Base-by-base conservation (phyloP, 2,113 vertebrate species). In the Brachypodius melanocephalos region DNA sequence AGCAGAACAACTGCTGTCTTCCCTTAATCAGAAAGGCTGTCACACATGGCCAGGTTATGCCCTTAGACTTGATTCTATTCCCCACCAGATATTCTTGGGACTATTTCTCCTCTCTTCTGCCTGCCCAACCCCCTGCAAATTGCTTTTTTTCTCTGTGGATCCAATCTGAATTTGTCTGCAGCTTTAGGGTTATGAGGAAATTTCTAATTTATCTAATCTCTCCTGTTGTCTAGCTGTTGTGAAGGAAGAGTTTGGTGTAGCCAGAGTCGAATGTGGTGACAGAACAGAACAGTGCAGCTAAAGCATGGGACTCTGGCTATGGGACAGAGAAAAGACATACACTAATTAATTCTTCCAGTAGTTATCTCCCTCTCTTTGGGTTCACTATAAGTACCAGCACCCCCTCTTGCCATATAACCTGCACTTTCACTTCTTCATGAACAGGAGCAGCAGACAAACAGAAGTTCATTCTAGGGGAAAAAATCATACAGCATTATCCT, bases 101-200 rank as follows among this genome's bases (percentile, higher is more conserved):
- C 14, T 77, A 11, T 68, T 84, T 54, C 11, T 67, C 25, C 5
- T 65, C 9, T 40, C 11, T 25, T 17, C 8, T 18, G 20, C 12
- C 5, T 21, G 20, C 8, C 0, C 8, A 54, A 31, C 1, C 2
- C 3, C 8, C 3, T 5, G 0, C 1, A 40, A 17, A 34, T 55
- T 65, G 88, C 13, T 8, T 14, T 82, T 14, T 74, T 73, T 15
- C 29, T 34, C 3, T 59, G 13, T 51, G 32, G 12, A 55, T 72
- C 17, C 12, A 75, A 12, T 51, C 32, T 63, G 57, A 72, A 58
- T 59, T 85, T 92, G 24, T 59, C 32, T 16, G 16, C 10, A 52
- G 26, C 19, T 66, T 82, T 21, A 40, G 17, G 14, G 10, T 38
- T 19, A 38, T 20, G 9, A 63, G 10, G 16, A 85, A 34, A 2